phyloP scores from a whole-genome alignment of 1,140 invertebrate genomes.

The Diplogasteroides magnus region DNA sequence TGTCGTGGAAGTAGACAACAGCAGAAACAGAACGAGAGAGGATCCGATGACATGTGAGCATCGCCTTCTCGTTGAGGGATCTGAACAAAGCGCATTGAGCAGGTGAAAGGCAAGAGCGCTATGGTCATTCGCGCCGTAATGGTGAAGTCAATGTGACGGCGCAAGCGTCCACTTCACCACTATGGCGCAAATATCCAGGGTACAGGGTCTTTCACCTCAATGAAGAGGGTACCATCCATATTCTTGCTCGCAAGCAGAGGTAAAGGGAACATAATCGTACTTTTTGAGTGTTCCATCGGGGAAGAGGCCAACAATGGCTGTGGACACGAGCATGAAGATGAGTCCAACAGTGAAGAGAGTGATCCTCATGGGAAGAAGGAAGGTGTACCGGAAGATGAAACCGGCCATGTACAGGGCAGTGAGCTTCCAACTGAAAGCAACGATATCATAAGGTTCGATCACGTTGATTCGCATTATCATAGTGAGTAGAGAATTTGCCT shows the following conservation, averaged over 20 bases:
- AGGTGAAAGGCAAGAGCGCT: too few species aligned
- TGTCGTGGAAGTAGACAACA: constrained; percentile 81
- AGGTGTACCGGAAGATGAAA: constrained; percentile 32
- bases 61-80: constrained; percentile 71
- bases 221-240: too few species aligned
- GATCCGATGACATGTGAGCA: constrained; percentile 80
- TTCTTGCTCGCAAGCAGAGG: too few species aligned
- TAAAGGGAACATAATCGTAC: constrained; percentile 1
- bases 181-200: too few species aligned
- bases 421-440: constrained; percentile 34
- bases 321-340: constrained; percentile 33
- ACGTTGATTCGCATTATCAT: too few species aligned
- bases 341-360: constrained; percentile 33
- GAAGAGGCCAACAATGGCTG: constrained; percentile 34
- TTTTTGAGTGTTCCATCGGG: constrained; percentile 62
- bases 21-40: constrained; percentile 78
- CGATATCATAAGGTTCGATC: not conserved
- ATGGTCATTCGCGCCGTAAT: too few species aligned
- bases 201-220: too few species aligned
- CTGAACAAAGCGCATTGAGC: constrained; percentile 46
- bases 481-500: too few species aligned
- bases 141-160: too few species aligned
- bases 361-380: constrained; percentile 27
- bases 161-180: too few species aligned
- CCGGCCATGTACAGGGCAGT: constrained; percentile 29